Base-by-base conservation (phyloP, 2,888 invertebrate species). In the Pherbina coryleti region DNA sequence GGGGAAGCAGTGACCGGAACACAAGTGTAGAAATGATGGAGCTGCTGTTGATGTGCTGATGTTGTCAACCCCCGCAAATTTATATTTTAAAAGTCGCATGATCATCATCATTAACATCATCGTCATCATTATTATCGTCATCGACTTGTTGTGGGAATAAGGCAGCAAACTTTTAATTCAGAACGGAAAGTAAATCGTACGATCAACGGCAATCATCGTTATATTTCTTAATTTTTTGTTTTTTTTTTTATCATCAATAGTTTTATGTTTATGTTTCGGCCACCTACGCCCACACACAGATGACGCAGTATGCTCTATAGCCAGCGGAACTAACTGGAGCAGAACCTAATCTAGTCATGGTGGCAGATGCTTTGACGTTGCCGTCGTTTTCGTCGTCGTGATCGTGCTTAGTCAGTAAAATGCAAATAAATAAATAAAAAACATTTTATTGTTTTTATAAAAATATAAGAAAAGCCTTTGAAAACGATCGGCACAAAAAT, bases 1-100 rank as follows among this genome's bases (percentile, higher is more conserved):
- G 19, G 22, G 7, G 55, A 55, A 17, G 64, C 31, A 19, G 34
- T 37, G 19, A 66, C 31, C 17, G 25, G 17, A 19, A 28, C 31
- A 37, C 64, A 66, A 66, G 64, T 66, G 64, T 34, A 14, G 31
- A 31, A 66, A 37, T 66, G 64, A 66, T 66, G 34, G 19, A 66
- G 31, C 19, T 37, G 64, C 25, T 31, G 31, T 34, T 37, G 64
- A 66, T 31, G 31, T 34, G 34, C 34, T n/a, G 31, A 11, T 31
- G 17, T 34, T 28, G n/a, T 34, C 31, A 66, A 34, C 64, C 64
- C 64, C 64, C 64, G 64, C 64, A 66, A 31, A 66, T 34, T 5
- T 28, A 4, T 22, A 66, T n/a, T 1, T 62, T 17, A 19, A 28
- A 34, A 2, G 34, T 19, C 19, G 64, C 64, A 66, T 19, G 64